These are phyloP conservation scores for Amphimallon solstitiale DNA, from an alignment of 2,888 invertebrate genomes.

Conservation along the genomic window DNA sequence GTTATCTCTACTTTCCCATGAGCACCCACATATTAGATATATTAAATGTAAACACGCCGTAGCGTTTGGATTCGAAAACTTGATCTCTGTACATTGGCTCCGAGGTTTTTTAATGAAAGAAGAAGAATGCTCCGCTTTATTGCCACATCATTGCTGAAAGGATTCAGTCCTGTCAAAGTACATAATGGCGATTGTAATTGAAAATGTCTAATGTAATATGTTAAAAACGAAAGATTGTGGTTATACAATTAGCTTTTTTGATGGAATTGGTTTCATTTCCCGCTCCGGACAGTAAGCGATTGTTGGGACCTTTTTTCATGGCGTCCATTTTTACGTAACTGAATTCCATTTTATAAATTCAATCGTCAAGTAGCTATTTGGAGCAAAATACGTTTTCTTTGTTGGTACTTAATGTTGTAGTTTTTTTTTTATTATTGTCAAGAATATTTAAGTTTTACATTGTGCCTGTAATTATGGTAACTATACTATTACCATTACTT, in stretches of 20 bases:
- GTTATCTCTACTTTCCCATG: slow-evolving; percentile 53
- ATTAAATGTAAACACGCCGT: slow-evolving; percentile 36
- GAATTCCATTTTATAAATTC: background rate
- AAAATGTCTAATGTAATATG: slow-evolving; percentile 38
- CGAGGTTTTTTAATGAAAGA: slow-evolving; percentile 18
- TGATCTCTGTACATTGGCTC: slow-evolving; percentile 14
- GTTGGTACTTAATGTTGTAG: slow-evolving; percentile 1
- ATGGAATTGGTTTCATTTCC: slow-evolving; percentile 23
- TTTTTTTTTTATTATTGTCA: background rate
- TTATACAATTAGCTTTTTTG: slow-evolving; percentile 16
- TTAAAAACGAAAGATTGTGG: slow-evolving; percentile 35
- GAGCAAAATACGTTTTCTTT: background rate
- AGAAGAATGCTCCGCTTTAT: slow-evolving; percentile 26
- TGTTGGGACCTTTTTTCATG: background rate
- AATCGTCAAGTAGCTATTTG: background rate
- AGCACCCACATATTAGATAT: slow-evolving; percentile 41
- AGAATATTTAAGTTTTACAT: no score
- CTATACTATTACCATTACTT: no score
- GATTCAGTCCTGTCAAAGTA: slow-evolving; percentile 35
- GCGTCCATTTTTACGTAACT: background rate
- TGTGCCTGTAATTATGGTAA: background rate
- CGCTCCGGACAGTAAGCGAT: background rate
- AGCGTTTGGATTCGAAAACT: slow-evolving; percentile 17
- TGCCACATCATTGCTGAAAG: slow-evolving; percentile 37
- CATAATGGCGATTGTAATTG: slow-evolving; percentile 38